These are phyloP conservation scores for Gadus chalcogrammus DNA, from an alignment of 2,113 vertebrate genomes.

Conservation along the genomic window DNA sequence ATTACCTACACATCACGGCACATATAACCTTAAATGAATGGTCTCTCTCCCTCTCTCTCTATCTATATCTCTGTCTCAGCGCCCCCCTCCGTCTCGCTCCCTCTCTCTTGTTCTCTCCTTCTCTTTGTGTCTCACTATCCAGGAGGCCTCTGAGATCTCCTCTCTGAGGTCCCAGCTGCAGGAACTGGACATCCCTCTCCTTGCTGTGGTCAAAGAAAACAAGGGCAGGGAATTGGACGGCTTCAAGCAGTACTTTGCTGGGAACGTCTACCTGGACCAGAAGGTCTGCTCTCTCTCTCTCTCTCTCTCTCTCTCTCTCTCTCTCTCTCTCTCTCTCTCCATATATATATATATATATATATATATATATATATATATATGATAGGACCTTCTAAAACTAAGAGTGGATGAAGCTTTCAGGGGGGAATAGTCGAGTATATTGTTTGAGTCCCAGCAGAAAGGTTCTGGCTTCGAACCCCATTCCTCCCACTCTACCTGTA, in stretches of 20 bases:
- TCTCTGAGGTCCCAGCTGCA: constrained; percentile 84
- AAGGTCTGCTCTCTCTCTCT: constrained; percentile 63
- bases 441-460: neutral
- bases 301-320: too few relatives aligned
- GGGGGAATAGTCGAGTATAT: neutral
- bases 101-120: neutral
- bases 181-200: constrained; percentile 80
- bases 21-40: too few relatives aligned
- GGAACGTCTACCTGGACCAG: constrained; percentile 88
- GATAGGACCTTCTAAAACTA: neutral
- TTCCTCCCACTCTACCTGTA: too few relatives aligned
- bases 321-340: too few relatives aligned
- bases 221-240: constrained; percentile 79
- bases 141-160: constrained; percentile 89
- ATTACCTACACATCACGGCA: too few relatives aligned
- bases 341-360: too few relatives aligned
- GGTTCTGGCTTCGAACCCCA: neutral
- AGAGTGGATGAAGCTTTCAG: neutral
- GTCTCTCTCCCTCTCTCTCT: too few relatives aligned
- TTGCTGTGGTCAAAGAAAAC: constrained; percentile 90
- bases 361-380: too few relatives aligned
- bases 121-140: neutral
- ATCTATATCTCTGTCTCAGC: too few relatives aligned
- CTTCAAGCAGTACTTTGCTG: constrained; percentile 87
- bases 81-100: neutral